phyloP scores from a whole-genome alignment of 2,797 vertebrate species.

The Tragelaphus oryx region DNA sequence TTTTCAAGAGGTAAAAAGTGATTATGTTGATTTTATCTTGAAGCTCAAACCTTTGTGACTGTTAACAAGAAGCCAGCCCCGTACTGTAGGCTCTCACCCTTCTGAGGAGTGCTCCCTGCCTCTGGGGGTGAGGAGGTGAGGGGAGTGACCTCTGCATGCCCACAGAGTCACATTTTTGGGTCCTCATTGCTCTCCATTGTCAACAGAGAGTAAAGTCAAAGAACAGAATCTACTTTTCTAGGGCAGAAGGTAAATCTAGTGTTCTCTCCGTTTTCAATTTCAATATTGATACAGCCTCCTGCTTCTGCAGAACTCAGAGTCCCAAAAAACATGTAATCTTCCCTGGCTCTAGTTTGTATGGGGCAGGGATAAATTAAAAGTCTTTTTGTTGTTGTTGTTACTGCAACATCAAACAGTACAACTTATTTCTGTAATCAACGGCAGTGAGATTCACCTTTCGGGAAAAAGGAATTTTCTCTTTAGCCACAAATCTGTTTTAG shows the following conservation, averaged over 20 bases:
- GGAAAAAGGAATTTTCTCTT: constrained; percentile 54
- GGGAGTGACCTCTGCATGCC: accelerated
- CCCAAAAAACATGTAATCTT: constrained; percentile 41
- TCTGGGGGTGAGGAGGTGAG: too few species aligned
- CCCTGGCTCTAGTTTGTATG: neutral
- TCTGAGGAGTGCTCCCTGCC: too few species aligned
- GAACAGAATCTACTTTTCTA: neutral
- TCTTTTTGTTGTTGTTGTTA: constrained; percentile 39
- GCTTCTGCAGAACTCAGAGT: constrained; percentile 41
- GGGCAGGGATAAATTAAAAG: constrained; percentile 55
- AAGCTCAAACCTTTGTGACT: neutral
- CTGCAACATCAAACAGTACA: neutral
- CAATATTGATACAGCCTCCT: neutral
- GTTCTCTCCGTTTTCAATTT: neutral
- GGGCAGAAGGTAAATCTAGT: neutral
- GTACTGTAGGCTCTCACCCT: accelerated
- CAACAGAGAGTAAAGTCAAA: neutral
- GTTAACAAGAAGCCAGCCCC: neutral
- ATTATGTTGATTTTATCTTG: neutral
- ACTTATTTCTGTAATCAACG: constrained; percentile 63
- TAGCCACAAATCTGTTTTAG: constrained; percentile 62
- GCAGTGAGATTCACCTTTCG: constrained; percentile 30
- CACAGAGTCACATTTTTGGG: neutral
- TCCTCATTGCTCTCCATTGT: neutral
- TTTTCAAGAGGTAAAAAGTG: neutral